phyloP scores from a whole-genome alignment of 2,888 invertebrate species.

The Mycogona germanica region DNA sequence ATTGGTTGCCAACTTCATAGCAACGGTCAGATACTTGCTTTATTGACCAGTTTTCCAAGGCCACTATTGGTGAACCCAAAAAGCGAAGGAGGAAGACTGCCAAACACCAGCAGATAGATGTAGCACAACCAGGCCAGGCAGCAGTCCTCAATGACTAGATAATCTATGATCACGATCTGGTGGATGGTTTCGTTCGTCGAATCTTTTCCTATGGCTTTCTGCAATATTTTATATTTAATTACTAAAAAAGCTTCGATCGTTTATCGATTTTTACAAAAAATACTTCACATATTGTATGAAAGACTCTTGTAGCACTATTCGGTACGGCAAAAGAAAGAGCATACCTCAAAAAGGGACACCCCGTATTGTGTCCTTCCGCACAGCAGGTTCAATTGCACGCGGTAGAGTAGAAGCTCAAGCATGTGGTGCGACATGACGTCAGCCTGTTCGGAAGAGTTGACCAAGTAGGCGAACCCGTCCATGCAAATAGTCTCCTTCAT shows the following conservation, averaged over 20 bases:
- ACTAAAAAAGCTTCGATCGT: neutral
- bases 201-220: neutral
- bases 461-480: neutral
- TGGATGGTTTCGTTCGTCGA: too few species aligned
- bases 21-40: too few species aligned
- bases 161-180: too few species aligned
- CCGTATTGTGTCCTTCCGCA: slow-evolving; percentile 28
- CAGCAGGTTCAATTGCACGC: slow-evolving; percentile 26
- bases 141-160: slow-evolving; percentile 22
- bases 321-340: too few species aligned
- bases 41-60: slow-evolving; percentile 10
- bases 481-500: neutral
- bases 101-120: slow-evolving; percentile 29
- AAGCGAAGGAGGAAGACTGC: slow-evolving; percentile 26
- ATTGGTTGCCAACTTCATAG: too few species aligned
- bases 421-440: slow-evolving; percentile 25
- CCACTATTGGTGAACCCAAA: slow-evolving; percentile 9
- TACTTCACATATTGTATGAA: neutral
- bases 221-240: neutral
- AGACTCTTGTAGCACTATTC: neutral
- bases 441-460: neutral
- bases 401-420: slow-evolving; percentile 30
- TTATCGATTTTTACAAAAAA: too few species aligned
- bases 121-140: slow-evolving; percentile 29
- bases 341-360: slow-evolving; percentile 12